Evolutionary conservation across 2,113 vertebrate genomes (phyloP), one percentile per base, ranked within the genome.

Genomic region (Prionailurus bengalensis): DNA sequence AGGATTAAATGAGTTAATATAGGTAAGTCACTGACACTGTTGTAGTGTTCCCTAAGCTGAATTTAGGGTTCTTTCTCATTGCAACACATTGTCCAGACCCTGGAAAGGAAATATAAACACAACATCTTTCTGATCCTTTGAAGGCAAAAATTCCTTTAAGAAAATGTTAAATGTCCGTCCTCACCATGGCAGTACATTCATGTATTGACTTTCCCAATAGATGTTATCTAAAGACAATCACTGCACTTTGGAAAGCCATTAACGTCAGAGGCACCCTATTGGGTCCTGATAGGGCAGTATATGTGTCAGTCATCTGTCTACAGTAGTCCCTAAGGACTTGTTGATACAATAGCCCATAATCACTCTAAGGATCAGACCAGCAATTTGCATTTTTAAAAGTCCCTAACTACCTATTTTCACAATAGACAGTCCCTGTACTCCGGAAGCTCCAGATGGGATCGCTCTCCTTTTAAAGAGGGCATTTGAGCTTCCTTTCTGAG

Each of bases 301-400:
- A 94, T 33, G 48, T 96, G 97, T 98, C 98, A 96, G 1, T 98
- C 97, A 66, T 61, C 48, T 93, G 97, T 87, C 94, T 95, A 9
- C 5, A 82, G 81, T 91, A 16, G 95, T 97, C 98, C 98, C 98
- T 0, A 39, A 90, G 98, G 98, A 95, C 96, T 98, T 98, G 95
- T 97, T 98, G 98, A 95, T 98, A 91, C 96, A 97, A 96, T 97
- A 96, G 89, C 65, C 94, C 92, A n/a, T 98, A 98, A 98, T 98
- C 96, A 97, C 95, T 97, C 71, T 68, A 25, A 97, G 96, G 93
- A 97, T 96, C 61, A 1, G 88, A 95, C 79, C 88, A 97, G 96
- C 95, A 97, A 97, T 98, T 98, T 98, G 96, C 98, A 92, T 98
- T 98, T 98, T 95, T 97, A 98, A 93, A 97, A 96, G 93, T 96